Conservation (phyloP, 2,113 vertebrate genomes). For the Pluvialis apricaria region DNA sequence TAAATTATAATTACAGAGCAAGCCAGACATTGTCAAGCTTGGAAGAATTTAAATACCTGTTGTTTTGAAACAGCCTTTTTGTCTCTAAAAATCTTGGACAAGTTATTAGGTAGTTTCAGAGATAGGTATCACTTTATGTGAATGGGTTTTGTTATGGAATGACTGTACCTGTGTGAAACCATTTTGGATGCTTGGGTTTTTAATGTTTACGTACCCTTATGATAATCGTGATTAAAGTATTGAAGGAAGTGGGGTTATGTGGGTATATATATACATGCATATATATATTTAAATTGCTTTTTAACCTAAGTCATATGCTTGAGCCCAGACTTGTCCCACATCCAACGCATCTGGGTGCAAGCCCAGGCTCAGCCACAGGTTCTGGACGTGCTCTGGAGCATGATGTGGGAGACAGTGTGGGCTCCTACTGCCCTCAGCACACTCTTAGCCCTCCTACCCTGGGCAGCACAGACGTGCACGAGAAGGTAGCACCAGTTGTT, state of each 20-base stretch:
- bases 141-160: neutral
- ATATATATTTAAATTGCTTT: neutral
- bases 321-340: neutral
- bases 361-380: fast-evolving
- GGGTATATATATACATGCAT: fast-evolving
- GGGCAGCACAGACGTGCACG: fast-evolving
- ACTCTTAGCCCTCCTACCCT: neutral
- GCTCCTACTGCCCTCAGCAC: neutral
- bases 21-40: constrained; percentile 7
- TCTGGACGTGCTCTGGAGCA: neutral
- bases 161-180: neutral
- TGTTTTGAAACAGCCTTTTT: neutral
- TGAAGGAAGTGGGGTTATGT: neutral
- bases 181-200: neutral
- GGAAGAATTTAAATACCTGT: neutral
- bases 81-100: neutral
- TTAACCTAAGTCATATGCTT: neutral
- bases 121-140: neutral
- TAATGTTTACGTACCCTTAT: neutral
- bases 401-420: fast-evolving
- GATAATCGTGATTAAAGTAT: neutral
- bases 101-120: neutral
- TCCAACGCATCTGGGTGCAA: neutral
- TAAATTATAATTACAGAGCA: constrained; percentile 27
- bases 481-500: neutral